Evolutionary conservation across 2,113 vertebrate genomes (phyloP).

Genomic region (Anarrhichthys ocellatus): DNA sequence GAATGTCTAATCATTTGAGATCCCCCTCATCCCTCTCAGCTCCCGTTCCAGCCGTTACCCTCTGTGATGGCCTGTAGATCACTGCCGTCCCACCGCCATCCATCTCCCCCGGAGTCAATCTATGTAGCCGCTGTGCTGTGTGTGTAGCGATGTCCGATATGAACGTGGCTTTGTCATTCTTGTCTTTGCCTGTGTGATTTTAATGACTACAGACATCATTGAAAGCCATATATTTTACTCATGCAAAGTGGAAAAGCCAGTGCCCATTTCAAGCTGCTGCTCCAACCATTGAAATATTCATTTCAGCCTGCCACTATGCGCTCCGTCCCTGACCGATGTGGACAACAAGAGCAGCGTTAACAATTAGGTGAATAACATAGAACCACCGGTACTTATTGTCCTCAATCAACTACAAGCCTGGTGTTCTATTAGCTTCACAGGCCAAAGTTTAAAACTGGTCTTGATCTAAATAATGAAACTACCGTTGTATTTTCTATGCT

Average conservation of each 20-base stretch:
- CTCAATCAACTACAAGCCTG: not conserved
- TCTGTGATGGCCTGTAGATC: not conserved
- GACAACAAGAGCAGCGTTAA: not conserved
- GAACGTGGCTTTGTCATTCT: too few species aligned
- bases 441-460: not conserved
- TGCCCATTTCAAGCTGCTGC: not conserved
- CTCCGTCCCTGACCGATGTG: slow-evolving; percentile 10
- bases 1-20: not conserved
- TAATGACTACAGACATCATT: too few species aligned
- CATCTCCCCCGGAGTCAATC: too few species aligned
- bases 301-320: not conserved
- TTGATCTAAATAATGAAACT: not conserved
- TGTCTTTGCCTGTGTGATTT: too few species aligned
- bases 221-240: not conserved
- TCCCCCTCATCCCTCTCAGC: not conserved
- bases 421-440: not conserved
- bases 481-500: not conserved
- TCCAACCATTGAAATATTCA: not conserved
- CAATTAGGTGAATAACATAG: not conserved
- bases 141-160: too few species aligned
- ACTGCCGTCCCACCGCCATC: not conserved
- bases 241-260: not conserved
- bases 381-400: not conserved
- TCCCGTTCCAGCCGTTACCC: not conserved
- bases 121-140: too few species aligned